Evolutionary conservation across 2,113 vertebrate species (phyloP), one percentile per base, ranked within the genome.

Genomic region (Menidia beryllina): DNA sequence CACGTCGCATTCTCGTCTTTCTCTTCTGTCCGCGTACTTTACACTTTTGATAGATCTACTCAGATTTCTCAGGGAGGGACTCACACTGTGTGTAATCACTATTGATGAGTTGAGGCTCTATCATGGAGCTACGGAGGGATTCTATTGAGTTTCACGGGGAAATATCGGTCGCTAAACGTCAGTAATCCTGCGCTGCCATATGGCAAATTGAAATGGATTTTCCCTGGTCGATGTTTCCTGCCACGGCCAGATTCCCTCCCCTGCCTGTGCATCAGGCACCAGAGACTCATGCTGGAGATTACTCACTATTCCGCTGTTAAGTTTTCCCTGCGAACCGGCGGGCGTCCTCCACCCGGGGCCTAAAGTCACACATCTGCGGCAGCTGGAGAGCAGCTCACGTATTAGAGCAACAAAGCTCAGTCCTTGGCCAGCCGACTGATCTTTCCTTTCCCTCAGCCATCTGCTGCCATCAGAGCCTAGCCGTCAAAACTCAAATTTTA

Each of bases 201-300:
- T 87, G 76, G 77, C 45, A 86, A 87, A 90, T 88, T 82, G 81
- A 88, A 89, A 87, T 89, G 41, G 82, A 89, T 88, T 89, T 90
- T 81, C 54, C 80, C 36, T 60, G 77, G 69, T 88, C 62, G 45
- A 63, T 86, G 57, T 77, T 81, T 84, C 82, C 66, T 75, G 73
- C 66, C 55, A 9, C 60, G 74, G 75, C 51, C 52, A 50, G 47
- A 26, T 30, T 27, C 59, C 34, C 57, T 9, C 5, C 41, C 54
- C 7, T 65, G 2, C 72, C 76, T 13, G 64, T 68, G 65, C 60
- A 82, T 82, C 69, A 76, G 50, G 75, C 74, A 81, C 64, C 74
- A 74, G 43, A 64, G 13, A 11, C 36, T 58, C 13, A 41, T 20
- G 10, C 30, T 8, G 10, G 5, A 24, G 52, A 54, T 15, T 59